Percentiles rank a stretch among this genome's conserved stretches.
phyloP scores from a whole-genome alignment of 1,140 invertebrate species.

The Nixonia krombeini region DNA sequence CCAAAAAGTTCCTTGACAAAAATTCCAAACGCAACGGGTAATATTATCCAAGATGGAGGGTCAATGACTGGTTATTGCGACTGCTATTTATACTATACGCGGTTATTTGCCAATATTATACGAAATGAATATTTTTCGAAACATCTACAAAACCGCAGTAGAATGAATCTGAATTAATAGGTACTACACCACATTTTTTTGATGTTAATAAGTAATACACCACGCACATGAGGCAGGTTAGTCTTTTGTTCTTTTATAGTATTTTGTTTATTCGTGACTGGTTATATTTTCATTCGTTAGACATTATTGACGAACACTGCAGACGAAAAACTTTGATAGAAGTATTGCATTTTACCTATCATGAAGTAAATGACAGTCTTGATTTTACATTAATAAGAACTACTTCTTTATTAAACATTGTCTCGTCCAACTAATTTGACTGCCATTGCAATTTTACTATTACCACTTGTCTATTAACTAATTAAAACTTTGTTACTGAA shows the following conservation, averaged over 20 bases:
- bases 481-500: no score
- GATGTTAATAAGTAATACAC: no score
- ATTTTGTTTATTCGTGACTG: conserved; percentile 5
- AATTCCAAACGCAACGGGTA: conserved; percentile 54
- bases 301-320: conserved; percentile 15
- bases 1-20: conserved; percentile 63
- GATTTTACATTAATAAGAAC: no score
- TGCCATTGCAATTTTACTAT: no score
- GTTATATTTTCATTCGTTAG: conserved; percentile 30
- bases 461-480: no score
- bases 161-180: no score
- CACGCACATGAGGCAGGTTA: background rate
- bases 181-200: no score
- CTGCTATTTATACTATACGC: conserved; percentile 62
- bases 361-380: no score
- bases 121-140: conserved; percentile 45
- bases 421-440: no score
- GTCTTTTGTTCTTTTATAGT: conserved; percentile 2
- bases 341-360: background rate
- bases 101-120: conserved; percentile 50
- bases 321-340: no score
- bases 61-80: conserved; percentile 47
- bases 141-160: conserved; percentile 14
- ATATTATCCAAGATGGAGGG: conserved; percentile 19
- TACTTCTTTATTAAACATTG: no score